These are phyloP conservation scores for Salvelinus sp. DNA, from an alignment of 2,113 vertebrate species.

Conservation along the genomic window DNA sequence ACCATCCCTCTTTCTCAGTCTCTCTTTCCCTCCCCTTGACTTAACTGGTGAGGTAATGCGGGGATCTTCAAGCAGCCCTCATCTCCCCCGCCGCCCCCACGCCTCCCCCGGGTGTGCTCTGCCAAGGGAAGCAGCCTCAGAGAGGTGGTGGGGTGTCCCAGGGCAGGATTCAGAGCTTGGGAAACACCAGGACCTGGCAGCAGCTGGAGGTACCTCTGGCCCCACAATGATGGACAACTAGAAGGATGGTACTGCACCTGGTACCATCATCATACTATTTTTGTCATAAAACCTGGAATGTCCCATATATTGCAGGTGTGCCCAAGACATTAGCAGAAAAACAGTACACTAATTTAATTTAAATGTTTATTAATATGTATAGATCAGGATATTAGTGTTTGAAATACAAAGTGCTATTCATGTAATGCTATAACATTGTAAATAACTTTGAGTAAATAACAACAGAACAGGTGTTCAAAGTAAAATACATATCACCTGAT, in stretches of 20 bases:
- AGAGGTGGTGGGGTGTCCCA: conserved; percentile 58
- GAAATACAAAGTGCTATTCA: background rate
- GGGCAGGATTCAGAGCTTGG: conserved; percentile 62
- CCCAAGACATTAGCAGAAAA: background rate
- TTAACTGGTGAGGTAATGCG: conserved; percentile 78
- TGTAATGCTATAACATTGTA: background rate
- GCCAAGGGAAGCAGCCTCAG: conserved; percentile 67
- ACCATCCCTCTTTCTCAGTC: conserved; percentile 30
- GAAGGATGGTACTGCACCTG: background rate
- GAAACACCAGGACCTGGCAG: conserved; percentile 44
- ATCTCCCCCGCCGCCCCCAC: conserved; percentile 63
- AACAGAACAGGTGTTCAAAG: background rate
- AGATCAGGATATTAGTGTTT: background rate
- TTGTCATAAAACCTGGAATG: background rate
- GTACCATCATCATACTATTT: background rate
- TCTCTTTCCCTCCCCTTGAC: conserved; percentile 47
- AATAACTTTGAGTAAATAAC: background rate
- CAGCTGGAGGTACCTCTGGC: conserved; percentile 42
- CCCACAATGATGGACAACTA: background rate
- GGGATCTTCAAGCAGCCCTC: conserved; percentile 72
- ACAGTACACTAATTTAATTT: background rate
- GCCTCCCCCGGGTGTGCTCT: conserved; percentile 65
- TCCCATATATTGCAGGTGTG: too few relatives aligned
- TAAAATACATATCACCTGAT: background rate
- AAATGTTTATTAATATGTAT: background rate